These are phyloP conservation scores for Collichthys lucidus DNA, from an alignment of 2,113 vertebrate genomes.

Conservation along the genomic window DNA sequence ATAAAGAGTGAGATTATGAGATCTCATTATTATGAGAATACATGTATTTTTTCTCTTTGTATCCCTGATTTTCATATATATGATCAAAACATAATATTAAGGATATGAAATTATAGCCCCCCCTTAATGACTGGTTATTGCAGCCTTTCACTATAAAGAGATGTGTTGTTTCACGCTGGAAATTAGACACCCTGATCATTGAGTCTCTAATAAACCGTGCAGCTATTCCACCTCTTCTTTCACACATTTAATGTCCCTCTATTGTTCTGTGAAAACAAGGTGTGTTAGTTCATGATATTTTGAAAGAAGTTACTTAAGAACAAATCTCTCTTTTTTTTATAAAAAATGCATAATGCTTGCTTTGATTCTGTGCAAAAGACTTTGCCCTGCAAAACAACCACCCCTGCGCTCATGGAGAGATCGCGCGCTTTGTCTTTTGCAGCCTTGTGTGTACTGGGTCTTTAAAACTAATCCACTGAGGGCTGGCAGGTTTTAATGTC, in stretches of 20 bases:
- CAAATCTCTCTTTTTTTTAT: background rate
- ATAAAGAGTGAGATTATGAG: background rate
- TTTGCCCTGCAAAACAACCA: background rate
- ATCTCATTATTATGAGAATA: too few relatives aligned
- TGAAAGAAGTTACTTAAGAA: background rate
- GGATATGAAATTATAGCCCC: background rate
- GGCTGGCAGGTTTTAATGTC: constrained; percentile 62
- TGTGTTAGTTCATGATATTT: background rate
- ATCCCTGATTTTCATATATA: background rate
- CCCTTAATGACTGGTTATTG: background rate
- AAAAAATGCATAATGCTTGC: background rate
- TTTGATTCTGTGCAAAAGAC: background rate
- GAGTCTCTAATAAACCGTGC: background rate
- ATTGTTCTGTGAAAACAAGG: background rate
- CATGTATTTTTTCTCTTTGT: too few relatives aligned
- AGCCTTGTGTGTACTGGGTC: constrained; percentile 23
- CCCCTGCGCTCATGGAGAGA: background rate
- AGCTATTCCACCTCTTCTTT: background rate
- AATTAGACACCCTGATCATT: too few relatives aligned
- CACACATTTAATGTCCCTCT: background rate
- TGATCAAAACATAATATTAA: too few relatives aligned
- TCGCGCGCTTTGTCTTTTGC: constrained; percentile 3
- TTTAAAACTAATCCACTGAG: constrained; percentile 61
- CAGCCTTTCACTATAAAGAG: background rate
- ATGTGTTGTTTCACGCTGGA: background rate